Percentiles rank a stretch among this genome's conserved stretches.
Evolutionary conservation across 92 coral and sea anemone species (phyloP).

Genomic region (Actinernus sp.): DNA sequence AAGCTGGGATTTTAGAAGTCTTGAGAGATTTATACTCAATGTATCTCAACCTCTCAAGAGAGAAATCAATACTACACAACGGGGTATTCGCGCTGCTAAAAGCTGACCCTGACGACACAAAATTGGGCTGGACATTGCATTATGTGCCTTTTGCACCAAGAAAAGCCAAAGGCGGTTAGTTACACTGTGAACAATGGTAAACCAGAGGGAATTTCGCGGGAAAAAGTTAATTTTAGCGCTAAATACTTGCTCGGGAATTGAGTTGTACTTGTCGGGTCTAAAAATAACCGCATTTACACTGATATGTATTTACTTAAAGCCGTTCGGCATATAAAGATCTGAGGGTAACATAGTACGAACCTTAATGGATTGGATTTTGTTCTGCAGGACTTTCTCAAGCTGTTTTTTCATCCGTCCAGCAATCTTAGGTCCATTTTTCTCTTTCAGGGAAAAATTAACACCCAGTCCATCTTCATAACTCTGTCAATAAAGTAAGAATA

Average conservation of each 20-base stretch:
- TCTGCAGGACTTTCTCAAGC: slow-evolving; percentile 50
- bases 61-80: no score
- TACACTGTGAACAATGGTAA: slow-evolving; percentile 15
- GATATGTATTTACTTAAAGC: slow-evolving; percentile 53
- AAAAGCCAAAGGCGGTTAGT: slow-evolving; percentile 49
- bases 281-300: slow-evolving; percentile 46
- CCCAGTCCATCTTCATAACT: no score
- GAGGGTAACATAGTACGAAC: slow-evolving; percentile 36
- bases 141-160: not conserved
- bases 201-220: slow-evolving; percentile 5
- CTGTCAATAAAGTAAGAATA: no score
- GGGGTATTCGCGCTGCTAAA: no score
- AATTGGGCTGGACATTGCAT: slow-evolving; percentile 20
- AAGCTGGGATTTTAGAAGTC: no score
- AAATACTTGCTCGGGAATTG: not conserved
- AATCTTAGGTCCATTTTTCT: slow-evolving; percentile 59
- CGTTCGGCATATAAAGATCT: slow-evolving; percentile 27
- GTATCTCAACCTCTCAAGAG: no score
- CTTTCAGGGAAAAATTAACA: not conserved
- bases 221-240: slow-evolving; percentile 24
- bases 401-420: slow-evolving; percentile 52
- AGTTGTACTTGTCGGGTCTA: not conserved
- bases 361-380: slow-evolving; percentile 76
- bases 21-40: no score
- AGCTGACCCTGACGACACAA: slow-evolving; percentile 20